Evolutionary conservation across 2,113 vertebrate species (phyloP).

Genomic region (Pygoscelis antarcticus): DNA sequence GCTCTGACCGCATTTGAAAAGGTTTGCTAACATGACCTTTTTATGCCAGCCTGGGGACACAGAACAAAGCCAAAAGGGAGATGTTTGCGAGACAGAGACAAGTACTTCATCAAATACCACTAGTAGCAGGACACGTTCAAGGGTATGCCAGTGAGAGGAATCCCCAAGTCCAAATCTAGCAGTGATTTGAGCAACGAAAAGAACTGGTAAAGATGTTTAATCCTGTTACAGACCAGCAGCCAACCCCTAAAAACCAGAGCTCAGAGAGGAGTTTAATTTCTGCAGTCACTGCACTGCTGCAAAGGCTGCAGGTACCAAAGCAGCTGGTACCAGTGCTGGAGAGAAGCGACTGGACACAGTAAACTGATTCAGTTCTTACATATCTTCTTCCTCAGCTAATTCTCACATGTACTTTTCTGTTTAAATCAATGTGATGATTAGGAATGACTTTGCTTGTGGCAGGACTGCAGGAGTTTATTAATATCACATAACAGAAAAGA

Average conservation of each 20-base stretch:
- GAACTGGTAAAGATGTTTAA: neutral
- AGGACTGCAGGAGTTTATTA: neutral
- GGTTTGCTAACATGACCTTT: neutral
- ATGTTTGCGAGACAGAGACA: neutral
- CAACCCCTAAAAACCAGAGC: neutral
- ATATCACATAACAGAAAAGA: neutral
- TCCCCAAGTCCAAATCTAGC: neutral
- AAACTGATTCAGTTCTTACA: neutral
- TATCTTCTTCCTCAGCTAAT: neutral
- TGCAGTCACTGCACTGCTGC: neutral
- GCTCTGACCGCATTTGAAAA: neutral
- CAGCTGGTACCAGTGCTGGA: neutral
- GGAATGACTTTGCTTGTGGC: neutral
- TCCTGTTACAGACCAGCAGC: neutral
- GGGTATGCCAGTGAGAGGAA: neutral
- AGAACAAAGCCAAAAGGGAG: neutral
- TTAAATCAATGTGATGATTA: neutral
- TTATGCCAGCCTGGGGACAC: neutral
- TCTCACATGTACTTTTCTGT: neutral
- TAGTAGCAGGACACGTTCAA: neutral
- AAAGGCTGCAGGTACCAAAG: neutral
- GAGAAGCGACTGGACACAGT: neutral
- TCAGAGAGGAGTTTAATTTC: neutral
- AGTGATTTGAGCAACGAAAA: neutral
- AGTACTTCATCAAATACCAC: neutral